These are phyloP conservation scores for Pteropus alecto DNA, from an alignment of 2,113 vertebrate species.

Conservation along the genomic window DNA sequence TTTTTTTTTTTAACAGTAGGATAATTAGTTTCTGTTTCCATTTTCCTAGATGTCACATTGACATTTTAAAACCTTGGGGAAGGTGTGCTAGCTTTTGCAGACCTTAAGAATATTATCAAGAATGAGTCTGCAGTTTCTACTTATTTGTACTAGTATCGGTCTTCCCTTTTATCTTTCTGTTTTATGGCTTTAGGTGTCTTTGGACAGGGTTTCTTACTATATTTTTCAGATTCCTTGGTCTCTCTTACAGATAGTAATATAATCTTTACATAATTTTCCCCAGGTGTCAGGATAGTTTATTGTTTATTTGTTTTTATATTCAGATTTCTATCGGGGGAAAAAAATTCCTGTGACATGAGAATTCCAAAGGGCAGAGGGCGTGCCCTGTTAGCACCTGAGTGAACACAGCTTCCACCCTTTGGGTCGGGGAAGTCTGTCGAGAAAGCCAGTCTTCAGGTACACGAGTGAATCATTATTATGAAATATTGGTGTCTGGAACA, in stretches of 20 bases:
- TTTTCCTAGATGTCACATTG: neutral
- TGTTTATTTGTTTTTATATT: slow-evolving; percentile 1
- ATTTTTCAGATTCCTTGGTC: slow-evolving; percentile 13
- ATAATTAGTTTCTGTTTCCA: neutral
- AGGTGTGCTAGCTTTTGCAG: neutral
- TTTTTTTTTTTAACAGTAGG: neutral
- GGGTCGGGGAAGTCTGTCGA: accelerated
- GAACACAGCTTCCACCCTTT: neutral
- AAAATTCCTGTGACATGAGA: neutral
- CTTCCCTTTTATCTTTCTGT: neutral
- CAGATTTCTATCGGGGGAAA: neutral
- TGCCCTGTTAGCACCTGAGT: neutral
- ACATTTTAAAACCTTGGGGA: neutral
- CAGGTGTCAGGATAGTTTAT: neutral
- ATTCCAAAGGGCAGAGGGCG: neutral
- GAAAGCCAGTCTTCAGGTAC: neutral
- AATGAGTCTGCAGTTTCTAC: neutral
- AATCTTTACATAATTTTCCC: neutral
- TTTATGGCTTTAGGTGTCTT: neutral
- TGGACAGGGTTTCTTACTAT: neutral
- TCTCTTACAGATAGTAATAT: neutral
- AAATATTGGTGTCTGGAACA: neutral
- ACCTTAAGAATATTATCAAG: neutral
- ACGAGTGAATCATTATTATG: neutral
- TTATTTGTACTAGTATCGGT: neutral